Base-by-base conservation (phyloP, 2,797 vertebrate species). In the Anas acuta region DNA sequence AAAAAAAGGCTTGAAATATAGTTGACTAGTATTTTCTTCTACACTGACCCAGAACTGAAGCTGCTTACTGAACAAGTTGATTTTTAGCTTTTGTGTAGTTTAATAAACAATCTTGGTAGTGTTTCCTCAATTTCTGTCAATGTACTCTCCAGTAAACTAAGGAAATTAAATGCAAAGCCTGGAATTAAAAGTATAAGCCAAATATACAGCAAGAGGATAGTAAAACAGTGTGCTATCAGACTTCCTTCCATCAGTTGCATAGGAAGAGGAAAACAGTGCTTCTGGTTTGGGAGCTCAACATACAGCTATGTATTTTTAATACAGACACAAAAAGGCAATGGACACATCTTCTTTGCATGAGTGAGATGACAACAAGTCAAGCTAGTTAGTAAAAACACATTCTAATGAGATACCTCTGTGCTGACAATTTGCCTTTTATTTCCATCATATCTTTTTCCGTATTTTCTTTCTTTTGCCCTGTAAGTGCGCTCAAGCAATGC, bases 301-400 rank as follows among this genome's bases (percentile, higher is more conserved):
- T 2, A 33, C 51, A 79, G 25, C 70, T 78, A 57, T 13, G 32
- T 62, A 47, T 67, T 62, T 91, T 94, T 66, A 78, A 65, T 53
- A 76, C 5, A 89, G 26, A 12, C 64, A 58, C 60, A 76, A 70
- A 89, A 67, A 84, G 47, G 35, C 67, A 57, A 57, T 10, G 25
- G 32, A 56, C 47, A 90, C 64, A 79, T 92, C 88, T 95, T 80
- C 57, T 94, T 88, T 45, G 92, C 77, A 76, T 78, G 65, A 93
- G 64, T 13, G 35, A 72, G 43, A 71, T 23, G n/a, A 81, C 56
- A 75, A 79, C 56, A 75, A 79, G 71, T 53, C 58, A 61, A 90
- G 26, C 58, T 76, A 37, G 64, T 95, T 81, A 79, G 71, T 67
- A 82, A 86, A 76, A 92, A 18, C 39, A 71, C 33, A 53, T 58